These are phyloP conservation scores for Stratiomys singularior DNA, from an alignment of 2,888 invertebrate genomes.

Conservation along the genomic window DNA sequence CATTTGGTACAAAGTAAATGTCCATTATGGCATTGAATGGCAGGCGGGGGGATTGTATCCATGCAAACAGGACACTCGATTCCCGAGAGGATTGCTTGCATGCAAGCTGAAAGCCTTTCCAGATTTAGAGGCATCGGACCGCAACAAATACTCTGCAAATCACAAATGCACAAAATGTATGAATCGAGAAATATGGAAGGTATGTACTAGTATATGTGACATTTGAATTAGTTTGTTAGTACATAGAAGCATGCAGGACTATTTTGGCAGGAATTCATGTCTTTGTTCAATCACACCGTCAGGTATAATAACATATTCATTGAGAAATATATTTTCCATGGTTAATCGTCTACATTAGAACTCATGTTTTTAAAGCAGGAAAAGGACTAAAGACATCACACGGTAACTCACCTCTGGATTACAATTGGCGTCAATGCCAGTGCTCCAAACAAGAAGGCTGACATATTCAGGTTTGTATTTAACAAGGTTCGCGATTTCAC, in stretches of 20 bases:
- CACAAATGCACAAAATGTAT: slow-evolving; percentile 53
- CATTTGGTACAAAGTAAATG: slow-evolving; percentile 73
- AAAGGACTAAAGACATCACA: too few species aligned
- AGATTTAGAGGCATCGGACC: slow-evolving; percentile 69
- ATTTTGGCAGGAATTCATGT: too few species aligned
- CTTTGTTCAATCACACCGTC: too few species aligned
- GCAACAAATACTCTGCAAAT: slow-evolving; percentile 66
- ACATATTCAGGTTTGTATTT: slow-evolving; percentile 65
- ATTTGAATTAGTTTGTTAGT: too few species aligned
- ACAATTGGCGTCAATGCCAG: slow-evolving; percentile 65
- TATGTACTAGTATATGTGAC: too few species aligned
- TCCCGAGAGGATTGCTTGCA: slow-evolving; percentile 67
- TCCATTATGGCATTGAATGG: slow-evolving; percentile 74
- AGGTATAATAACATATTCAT: too few species aligned
- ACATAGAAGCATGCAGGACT: too few species aligned
- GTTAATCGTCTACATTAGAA: too few species aligned
- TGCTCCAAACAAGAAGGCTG: slow-evolving; percentile 68
- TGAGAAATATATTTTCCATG: too few species aligned
- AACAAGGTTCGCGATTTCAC: slow-evolving; percentile 68
- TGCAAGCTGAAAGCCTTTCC: slow-evolving; percentile 67
- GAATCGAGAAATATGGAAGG: neutral
- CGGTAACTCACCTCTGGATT: slow-evolving; percentile 67
- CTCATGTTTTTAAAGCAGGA: too few species aligned
- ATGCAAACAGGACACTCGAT: slow-evolving; percentile 75
- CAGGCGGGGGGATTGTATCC: slow-evolving; percentile 72